Evolutionary conservation across 2,113 vertebrate species (phyloP).

Genomic region (Peromyscus polionotus): DNA sequence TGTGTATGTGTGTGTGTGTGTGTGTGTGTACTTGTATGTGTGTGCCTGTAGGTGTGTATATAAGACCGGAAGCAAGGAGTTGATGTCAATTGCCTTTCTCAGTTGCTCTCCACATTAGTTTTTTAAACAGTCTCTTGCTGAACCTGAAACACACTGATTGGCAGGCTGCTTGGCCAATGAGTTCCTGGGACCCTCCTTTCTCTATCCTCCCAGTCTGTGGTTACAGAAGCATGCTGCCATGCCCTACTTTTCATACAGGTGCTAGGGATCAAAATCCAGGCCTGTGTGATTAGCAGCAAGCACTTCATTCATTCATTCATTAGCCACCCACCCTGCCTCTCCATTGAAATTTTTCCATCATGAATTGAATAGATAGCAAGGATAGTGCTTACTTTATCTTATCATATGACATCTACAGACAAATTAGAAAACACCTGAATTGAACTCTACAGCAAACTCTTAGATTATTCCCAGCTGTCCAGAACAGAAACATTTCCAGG

Average conservation of each 20-base stretch:
- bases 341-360: neutral
- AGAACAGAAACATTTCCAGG: neutral
- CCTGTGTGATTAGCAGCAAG: neutral
- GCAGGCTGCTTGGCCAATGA: neutral
- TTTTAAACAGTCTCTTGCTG: neutral
- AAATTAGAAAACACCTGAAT: neutral
- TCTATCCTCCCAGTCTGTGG: neutral
- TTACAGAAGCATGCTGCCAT: neutral
- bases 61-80: neutral
- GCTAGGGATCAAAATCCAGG: neutral
- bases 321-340: neutral
- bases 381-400: neutral
- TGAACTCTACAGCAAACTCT: neutral
- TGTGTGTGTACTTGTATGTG: too few relatives aligned
- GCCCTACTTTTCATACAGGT: neutral
- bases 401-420: neutral
- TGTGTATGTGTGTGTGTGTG: neutral
- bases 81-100: neutral
- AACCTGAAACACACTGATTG: neutral
- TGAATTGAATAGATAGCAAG: neutral
- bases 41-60: neutral
- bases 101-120: neutral
- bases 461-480: neutral
- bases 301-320: neutral
- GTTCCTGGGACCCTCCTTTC: neutral